Percentiles rank a stretch among this genome's conserved stretches.
Conservation (phyloP, 37 sponge, comb jelly and placozoan species). For the Petrosia ficiformis region DNA sequence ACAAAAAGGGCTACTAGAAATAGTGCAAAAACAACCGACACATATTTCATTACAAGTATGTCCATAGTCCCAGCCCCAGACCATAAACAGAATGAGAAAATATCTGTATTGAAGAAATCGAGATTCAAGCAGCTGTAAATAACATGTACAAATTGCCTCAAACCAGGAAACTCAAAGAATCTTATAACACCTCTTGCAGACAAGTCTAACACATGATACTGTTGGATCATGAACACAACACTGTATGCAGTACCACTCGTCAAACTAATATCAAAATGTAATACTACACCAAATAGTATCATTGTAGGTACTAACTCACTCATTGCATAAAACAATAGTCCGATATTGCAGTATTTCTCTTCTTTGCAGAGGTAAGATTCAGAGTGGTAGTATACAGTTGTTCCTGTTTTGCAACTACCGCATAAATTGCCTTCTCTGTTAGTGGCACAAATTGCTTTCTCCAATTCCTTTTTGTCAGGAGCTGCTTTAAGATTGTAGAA, state of each 20-base stretch:
- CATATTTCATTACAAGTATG: slow-evolving; percentile 32
- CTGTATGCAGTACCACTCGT: slow-evolving; percentile 31
- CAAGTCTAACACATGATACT: slow-evolving; percentile 4
- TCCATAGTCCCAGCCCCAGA: slow-evolving; percentile 30
- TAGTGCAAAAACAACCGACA: slow-evolving; percentile 35
- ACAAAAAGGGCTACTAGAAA: neutral
- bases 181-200: neutral
- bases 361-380: slow-evolving; percentile 7
- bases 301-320: slow-evolving; percentile 38
- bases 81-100: slow-evolving; percentile 43
- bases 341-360: slow-evolving; percentile 12
- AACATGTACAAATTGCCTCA: neutral
- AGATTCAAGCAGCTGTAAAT: slow-evolving; percentile 28
- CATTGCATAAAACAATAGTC: slow-evolving; percentile 25
- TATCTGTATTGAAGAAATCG: slow-evolving; percentile 33
- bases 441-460: slow-evolving; percentile 14
- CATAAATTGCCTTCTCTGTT: slow-evolving; percentile 29
- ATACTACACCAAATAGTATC: slow-evolving; percentile 16
- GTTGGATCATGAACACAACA: slow-evolving; percentile 37
- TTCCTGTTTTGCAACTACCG: slow-evolving; percentile 15
- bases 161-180: neutral
- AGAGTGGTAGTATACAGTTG: slow-evolving; percentile 29
- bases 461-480: neutral
- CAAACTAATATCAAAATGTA: slow-evolving; percentile 27
- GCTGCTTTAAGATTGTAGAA: neutral